Evolutionary conservation across 2,797 vertebrate species (phyloP).

Genomic region (Alauda arvensis): DNA sequence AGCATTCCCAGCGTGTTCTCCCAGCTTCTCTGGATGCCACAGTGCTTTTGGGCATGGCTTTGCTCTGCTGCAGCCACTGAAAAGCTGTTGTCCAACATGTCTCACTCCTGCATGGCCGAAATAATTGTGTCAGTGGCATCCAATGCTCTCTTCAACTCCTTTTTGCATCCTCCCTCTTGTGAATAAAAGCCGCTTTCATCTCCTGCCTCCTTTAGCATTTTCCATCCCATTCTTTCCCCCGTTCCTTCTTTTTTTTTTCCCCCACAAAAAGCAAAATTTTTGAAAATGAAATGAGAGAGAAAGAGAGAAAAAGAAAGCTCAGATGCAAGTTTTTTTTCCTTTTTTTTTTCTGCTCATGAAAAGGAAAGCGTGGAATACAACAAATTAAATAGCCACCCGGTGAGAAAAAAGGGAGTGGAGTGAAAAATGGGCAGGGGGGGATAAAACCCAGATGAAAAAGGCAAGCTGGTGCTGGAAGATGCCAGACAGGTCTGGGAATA

Average conservation of each 20-base stretch:
- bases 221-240: neutral
- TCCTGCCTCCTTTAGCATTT: neutral
- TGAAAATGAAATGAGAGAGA: neutral
- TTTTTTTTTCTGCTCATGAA: constrained; percentile 6
- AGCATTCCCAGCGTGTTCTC: neutral
- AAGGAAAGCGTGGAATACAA: constrained; percentile 24
- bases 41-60: neutral
- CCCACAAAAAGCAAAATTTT: neutral
- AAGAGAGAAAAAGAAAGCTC: neutral
- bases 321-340: neutral
- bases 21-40: neutral
- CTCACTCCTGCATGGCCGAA: neutral
- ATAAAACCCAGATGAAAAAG: constrained; percentile 50
- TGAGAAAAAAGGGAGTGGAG: constrained; percentile 37
- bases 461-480: neutral
- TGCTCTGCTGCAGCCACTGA: neutral
- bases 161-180: neutral
- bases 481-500: constrained; percentile 47
- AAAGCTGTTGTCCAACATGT: neutral
- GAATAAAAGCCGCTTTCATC: constrained; percentile 40
- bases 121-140: neutral
- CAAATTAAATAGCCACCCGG: constrained; percentile 59
- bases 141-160: neutral
- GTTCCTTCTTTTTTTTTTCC: neutral
- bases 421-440: neutral